These are phyloP conservation scores for Eristalis pertinax DNA, from an alignment of 2,888 invertebrate species.

Conservation along the genomic window DNA sequence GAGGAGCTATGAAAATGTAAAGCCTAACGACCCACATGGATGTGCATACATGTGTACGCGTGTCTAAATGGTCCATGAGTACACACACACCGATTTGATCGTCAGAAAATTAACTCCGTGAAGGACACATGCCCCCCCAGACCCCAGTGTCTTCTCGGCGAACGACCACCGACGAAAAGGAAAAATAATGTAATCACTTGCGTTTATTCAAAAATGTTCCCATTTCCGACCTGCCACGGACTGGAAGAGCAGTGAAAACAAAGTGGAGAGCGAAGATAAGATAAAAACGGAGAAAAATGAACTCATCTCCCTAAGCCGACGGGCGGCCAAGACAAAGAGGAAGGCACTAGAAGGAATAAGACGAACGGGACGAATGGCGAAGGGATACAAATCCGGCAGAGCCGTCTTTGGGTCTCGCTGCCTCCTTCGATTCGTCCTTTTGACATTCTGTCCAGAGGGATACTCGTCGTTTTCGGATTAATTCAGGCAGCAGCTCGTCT, in stretches of 20 bases:
- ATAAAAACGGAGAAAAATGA: not conserved
- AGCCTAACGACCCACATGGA: not conserved
- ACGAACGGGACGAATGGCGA: not conserved
- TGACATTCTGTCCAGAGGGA: constrained; percentile 8
- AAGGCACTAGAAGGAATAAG: not conserved
- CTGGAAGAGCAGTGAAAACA: not conserved
- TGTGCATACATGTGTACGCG: not conserved
- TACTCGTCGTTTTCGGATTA: constrained; percentile 1
- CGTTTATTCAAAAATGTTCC: not conserved
- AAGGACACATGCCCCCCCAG: constrained; percentile 1
- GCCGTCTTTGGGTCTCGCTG: not conserved
- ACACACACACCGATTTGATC: not conserved
- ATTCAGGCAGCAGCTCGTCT: not conserved
- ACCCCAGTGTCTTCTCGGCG: not conserved
- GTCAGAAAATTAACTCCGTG: not conserved
- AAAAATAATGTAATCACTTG: not conserved
- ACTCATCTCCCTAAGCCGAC: not conserved
- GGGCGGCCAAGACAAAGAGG: not conserved
- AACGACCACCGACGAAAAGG: not conserved
- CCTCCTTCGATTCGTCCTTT: constrained; percentile 3
- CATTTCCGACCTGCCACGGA: not conserved
- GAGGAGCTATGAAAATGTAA: not conserved
- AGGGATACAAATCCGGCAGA: not conserved
- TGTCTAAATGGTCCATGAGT: not conserved
- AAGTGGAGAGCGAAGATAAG: not conserved